These are phyloP conservation scores for Ctenosaura bakeri DNA, from an alignment of 2,797 vertebrate genomes.

Conservation along the genomic window DNA sequence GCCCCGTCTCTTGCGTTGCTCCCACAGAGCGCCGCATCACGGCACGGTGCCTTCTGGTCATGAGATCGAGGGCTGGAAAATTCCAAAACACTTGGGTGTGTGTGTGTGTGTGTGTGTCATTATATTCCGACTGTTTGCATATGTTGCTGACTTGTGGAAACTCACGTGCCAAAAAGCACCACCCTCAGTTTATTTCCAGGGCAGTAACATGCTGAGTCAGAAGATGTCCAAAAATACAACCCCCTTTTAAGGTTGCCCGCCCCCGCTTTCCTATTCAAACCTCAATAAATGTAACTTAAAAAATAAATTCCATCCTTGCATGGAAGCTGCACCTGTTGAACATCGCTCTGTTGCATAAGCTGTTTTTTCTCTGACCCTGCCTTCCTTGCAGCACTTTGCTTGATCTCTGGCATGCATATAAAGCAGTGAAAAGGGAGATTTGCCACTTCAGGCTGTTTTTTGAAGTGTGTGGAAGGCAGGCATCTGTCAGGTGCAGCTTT, in stretches of 20 bases:
- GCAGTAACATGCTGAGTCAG: fast-evolving
- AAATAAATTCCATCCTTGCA: not conserved
- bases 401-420: not conserved
- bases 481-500: not conserved
- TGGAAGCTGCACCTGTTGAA: not conserved
- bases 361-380: not conserved
- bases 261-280: not conserved
- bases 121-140: constrained; percentile 34
- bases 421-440: not conserved
- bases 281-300: not conserved
- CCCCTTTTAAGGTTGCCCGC: not conserved
- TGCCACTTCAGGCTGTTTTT: not conserved
- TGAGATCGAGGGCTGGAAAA: not conserved
- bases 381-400: not conserved
- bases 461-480: not conserved
- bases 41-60: no score
- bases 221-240: fast-evolving
- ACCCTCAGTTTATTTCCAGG: not conserved
- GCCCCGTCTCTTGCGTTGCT: no score
- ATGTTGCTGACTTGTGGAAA: constrained; percentile 64
- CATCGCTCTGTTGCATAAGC: not conserved
- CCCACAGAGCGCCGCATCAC: no score
- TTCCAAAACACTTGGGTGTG: not conserved
- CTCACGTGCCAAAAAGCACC: constrained; percentile 26
- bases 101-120: not conserved